These are phyloP conservation scores for Cyrtodaria siliqua DNA, from an alignment of 2,888 invertebrate genomes.

Conservation along the genomic window DNA sequence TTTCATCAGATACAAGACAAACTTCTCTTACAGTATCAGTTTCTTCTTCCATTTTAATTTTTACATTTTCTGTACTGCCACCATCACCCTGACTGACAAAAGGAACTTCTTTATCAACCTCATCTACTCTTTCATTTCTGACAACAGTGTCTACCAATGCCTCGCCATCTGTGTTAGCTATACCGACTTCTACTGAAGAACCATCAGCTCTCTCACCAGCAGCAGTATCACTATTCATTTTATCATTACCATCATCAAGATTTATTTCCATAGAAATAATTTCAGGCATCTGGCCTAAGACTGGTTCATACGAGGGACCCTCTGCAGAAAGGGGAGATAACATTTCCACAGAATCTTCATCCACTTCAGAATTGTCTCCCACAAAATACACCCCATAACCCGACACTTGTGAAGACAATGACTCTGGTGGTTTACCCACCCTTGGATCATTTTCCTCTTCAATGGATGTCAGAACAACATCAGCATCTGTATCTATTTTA, in stretches of 20 bases:
- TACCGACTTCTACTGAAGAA: no score
- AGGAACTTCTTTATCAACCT: background rate
- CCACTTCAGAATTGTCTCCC: constrained; percentile 38
- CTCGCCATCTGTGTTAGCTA: no score
- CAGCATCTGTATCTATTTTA: constrained; percentile 56
- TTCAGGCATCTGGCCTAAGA: background rate
- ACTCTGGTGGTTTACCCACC: background rate
- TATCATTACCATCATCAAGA: background rate
- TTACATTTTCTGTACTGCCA: background rate
- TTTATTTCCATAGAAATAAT: constrained; percentile 23
- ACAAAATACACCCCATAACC: constrained; percentile 53
- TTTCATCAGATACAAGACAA: background rate
- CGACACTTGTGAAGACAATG: constrained; percentile 24
- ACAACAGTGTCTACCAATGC: background rate
- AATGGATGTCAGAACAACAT: constrained; percentile 44
- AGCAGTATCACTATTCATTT: no score
- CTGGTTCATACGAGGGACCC: no score
- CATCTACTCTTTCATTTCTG: background rate
- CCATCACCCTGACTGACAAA: background rate
- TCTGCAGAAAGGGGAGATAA: no score
- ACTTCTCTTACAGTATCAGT: no score
- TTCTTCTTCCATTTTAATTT: background rate
- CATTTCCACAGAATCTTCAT: constrained; percentile 18
- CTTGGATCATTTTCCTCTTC: constrained; percentile 18
- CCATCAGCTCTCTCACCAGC: no score